These are phyloP conservation scores for Nezara viridula DNA, from an alignment of 2,888 invertebrate species.

Conservation along the genomic window DNA sequence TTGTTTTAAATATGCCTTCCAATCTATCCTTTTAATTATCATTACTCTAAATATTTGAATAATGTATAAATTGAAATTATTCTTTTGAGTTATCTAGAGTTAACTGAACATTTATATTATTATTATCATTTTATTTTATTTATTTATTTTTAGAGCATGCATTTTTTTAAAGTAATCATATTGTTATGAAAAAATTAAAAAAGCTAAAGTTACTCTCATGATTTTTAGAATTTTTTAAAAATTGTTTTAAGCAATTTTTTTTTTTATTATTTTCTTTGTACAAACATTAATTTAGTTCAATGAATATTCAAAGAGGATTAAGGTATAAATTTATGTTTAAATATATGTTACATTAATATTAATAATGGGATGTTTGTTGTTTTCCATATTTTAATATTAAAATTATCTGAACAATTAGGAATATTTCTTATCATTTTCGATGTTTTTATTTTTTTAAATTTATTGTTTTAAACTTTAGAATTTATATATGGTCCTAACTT, in stretches of 20 bases:
- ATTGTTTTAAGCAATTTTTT: background rate
- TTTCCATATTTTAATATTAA: background rate
- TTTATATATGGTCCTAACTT: background rate
- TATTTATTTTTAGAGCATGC: conserved; percentile 10
- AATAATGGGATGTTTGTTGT: background rate
- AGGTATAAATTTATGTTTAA: background rate
- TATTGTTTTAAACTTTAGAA: no score
- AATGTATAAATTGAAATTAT: background rate
- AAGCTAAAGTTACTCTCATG: background rate
- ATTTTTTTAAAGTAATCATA: conserved; percentile 15
- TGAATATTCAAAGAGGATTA: background rate
- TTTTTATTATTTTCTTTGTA: background rate
- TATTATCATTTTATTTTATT: background rate
- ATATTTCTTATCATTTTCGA: background rate
- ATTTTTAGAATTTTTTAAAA: background rate
- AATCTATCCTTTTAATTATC: no score
- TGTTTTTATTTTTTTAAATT: background rate
- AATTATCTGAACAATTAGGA: background rate
- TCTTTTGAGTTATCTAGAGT: background rate
- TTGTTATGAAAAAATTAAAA: conserved; percentile 41
- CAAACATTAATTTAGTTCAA: background rate
- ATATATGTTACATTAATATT: background rate
- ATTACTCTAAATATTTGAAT: no score
- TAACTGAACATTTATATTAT: background rate
- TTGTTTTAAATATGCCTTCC: no score